Percentiles rank a stretch among this genome's conserved stretches.
These are phyloP conservation scores for Megatriorchis doriae DNA, from an alignment of 2,113 vertebrate species.

Conservation along the genomic window DNA sequence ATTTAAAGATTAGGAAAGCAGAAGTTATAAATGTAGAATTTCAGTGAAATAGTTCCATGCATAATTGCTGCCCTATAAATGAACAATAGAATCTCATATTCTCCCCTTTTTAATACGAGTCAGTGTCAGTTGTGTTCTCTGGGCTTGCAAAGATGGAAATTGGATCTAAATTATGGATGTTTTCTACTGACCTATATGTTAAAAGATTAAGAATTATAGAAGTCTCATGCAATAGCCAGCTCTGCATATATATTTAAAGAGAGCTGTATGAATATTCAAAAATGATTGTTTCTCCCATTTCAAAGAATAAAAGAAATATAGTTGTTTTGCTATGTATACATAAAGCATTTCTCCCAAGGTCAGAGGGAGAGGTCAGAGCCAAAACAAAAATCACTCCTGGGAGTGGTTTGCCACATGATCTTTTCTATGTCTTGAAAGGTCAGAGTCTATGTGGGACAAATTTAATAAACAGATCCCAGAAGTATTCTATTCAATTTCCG, in stretches of 20 bases:
- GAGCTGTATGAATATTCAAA: neutral
- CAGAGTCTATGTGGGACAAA: conserved; percentile 39
- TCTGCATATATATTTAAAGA: conserved; percentile 29
- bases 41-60: neutral
- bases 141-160: neutral
- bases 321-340: neutral
- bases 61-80: conserved; percentile 5
- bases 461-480: conserved; percentile 57
- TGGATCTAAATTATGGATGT: conserved; percentile 27
- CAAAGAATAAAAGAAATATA: neutral
- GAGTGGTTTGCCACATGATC: conserved; percentile 31
- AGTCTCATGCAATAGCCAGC: neutral
- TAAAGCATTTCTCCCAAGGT: conserved; percentile 36
- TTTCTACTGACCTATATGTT: conserved; percentile 5
- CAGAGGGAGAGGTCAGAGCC: conserved; percentile 10
- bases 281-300: neutral
- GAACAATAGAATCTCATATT: neutral
- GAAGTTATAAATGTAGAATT: neutral
- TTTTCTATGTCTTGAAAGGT: conserved; percentile 55
- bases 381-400: conserved; percentile 27
- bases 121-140: neutral
- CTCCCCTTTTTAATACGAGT: neutral
- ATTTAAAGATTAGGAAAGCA: neutral
- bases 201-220: conserved; percentile 4
- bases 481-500: conserved; percentile 24